Base-by-base conservation (phyloP, 2,113 vertebrate genomes). In the Mustela nigripes region DNA sequence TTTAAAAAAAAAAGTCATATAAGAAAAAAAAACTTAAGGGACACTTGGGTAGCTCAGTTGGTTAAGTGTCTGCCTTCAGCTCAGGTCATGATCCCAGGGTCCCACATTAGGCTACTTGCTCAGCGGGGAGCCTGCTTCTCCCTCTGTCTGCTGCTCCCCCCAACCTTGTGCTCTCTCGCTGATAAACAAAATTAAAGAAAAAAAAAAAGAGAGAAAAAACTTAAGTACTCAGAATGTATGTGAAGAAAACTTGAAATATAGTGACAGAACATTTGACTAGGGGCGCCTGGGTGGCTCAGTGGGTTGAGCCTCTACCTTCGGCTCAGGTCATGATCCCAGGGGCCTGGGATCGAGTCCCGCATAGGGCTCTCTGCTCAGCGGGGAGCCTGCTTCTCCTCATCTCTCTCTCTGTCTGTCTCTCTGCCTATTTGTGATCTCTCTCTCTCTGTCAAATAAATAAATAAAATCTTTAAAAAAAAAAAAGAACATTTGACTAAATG, bases 191-290 rank as follows among this genome's bases (percentile, higher is more conserved):
- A 65, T 36, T 2, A 6, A 69, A 67, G 16, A 67, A 67, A 69
- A 67, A 31, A 19, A 36, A 69, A 36, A 19, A 36, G 36, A 36
- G 36, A 16, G 2, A 65, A 31, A 65, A 39, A 78, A 93, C 18
- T 36, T 85, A 74, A 93, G 12, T 78, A 67, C 53, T 93, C 28
- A 86, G 60, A 78, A 67, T 93, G 65, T 86, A 67, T 86, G 45
- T 86, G 58, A 86, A 84, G 39, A 84, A 86, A 65, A 78, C 69
- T 36, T 56, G 82, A 65, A 85, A 26, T 93, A 76, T 22, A 42
- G 60, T 53, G 71, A 19, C 22, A 83, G 71, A 93, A 86, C 28
- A 79, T 67, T 78, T 67, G 60, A 78, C 42, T 93, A 86, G 39
- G 39, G 39, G 39, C 39, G 39, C 39, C 39, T 39, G 39, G 39